Evolutionary conservation across 2,113 vertebrate species (phyloP), one percentile per base, ranked within the genome.

Genomic region (Rostratula benghalensis): DNA sequence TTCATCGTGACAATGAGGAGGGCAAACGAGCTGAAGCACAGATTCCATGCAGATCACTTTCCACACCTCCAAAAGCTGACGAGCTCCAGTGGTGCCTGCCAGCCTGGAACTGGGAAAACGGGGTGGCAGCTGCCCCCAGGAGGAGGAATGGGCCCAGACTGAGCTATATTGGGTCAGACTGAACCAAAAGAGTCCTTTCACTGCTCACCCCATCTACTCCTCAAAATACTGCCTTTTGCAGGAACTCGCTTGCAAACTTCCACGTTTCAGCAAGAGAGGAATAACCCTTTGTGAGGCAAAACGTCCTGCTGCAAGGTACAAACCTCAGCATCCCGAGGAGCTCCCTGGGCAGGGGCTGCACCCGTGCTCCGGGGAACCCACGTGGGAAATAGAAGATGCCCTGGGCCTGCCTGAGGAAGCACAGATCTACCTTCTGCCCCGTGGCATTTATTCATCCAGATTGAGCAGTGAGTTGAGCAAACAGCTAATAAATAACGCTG

Each of bases 21-120:
- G 27, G 31, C 80, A 83, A 77, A 35, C 8, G 61, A 33, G 18
- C 22, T 71, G 25, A 75, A 35, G 17, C 4, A 11, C 22, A 50
- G 35, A 60, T 59, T 57, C 20, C 77, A 7, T 27, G n/a, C 7
- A 83, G 57, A 70, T 16, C 27, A n/a, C 28, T 11, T 35, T 57
- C 27, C 51, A 28, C 27, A 24, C 4, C 56, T 67, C 45, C 54
- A 85, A 56, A 39, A 64, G 8, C 67, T 0, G 63, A 59, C 0
- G 0, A 48, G 15, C 31, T 9, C 11, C 12, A 82, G 41, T 2
- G 39, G 21, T 3, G 6, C 11, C 7, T 31, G n/a, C 21, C 73
- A 50, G 23, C 22, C 76, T 88, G 30, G 24, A 63, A 43, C 21
- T 10, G 6, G 37, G 43, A 37, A 74, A 41, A 61, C 1, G 1